Percentiles rank a stretch among this genome's conserved stretches.
Evolutionary conservation across 1,140 invertebrate genomes (phyloP).

Genomic region (Sitobion miscanthi): DNA sequence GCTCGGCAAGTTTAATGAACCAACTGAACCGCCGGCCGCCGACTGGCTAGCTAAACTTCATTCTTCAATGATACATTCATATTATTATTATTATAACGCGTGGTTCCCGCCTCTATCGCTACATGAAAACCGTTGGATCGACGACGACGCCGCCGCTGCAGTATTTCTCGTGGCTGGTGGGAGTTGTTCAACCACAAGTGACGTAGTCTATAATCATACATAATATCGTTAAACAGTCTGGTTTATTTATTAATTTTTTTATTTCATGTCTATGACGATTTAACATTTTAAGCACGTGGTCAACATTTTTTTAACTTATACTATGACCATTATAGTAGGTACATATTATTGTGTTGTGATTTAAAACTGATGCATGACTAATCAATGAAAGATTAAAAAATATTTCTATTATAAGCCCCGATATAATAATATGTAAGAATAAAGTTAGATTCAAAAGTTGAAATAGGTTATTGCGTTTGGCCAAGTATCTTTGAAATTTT

Average conservation of each 20-base stretch:
- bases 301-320: neutral
- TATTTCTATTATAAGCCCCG: neutral
- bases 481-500: too few species aligned
- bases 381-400: neutral
- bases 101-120: neutral
- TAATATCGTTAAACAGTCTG: neutral
- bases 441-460: too few species aligned
- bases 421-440: neutral
- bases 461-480: too few species aligned
- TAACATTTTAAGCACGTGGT: neutral
- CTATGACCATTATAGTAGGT: neutral
- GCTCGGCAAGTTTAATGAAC: slow-evolving; percentile 14
- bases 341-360: neutral
- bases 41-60: slow-evolving; percentile 6
- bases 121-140: slow-evolving; percentile 8
- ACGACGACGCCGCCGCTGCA: neutral
- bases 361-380: neutral
- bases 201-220: neutral
- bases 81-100: neutral
- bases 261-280: neutral
- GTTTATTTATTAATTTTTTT: neutral
- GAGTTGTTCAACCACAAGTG: neutral
- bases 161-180: neutral
- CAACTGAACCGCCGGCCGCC: neutral
- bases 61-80: slow-evolving; percentile 5